Evolutionary conservation across 2,113 vertebrate genomes (phyloP).

Genomic region (Corydoras maculifer): DNA sequence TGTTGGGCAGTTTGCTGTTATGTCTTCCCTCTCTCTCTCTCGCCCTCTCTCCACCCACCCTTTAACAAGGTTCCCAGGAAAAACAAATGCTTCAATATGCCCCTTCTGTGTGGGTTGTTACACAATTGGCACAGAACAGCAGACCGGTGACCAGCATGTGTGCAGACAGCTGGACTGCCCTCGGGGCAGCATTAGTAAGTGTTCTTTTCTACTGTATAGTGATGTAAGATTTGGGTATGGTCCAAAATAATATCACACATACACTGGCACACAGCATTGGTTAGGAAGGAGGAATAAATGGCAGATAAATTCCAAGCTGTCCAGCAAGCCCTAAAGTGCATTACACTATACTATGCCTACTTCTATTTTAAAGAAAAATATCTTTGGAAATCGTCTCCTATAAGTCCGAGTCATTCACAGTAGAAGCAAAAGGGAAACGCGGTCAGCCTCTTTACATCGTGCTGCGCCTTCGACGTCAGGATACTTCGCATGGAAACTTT

Average conservation of each 20-base stretch:
- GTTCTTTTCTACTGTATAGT: slow-evolving; percentile 61
- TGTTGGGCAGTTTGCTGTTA: background rate
- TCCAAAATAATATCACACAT: slow-evolving; percentile 31
- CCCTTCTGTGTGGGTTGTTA: slow-evolving; percentile 54
- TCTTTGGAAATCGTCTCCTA: too few relatives aligned
- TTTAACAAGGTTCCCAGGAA: slow-evolving; percentile 24
- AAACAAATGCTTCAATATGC: slow-evolving; percentile 17
- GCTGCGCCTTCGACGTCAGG: slow-evolving; percentile 10
- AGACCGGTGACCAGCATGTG: slow-evolving; percentile 51
- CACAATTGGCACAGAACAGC: slow-evolving; percentile 60
- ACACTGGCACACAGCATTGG: background rate
- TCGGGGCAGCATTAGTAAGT: slow-evolving; percentile 47
- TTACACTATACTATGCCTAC: too few relatives aligned
- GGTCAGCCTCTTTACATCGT: background rate
- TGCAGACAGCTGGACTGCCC: slow-evolving; percentile 45
- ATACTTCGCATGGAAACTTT: background rate
- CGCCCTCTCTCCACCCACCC: background rate
- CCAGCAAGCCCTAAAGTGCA: background rate
- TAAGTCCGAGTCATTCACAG: too few relatives aligned
- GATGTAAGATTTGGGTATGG: slow-evolving; percentile 63
- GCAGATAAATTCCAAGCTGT: background rate
- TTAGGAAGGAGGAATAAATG: background rate
- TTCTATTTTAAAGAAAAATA: too few relatives aligned
- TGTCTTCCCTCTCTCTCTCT: background rate
- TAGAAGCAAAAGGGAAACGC: background rate